Conservation (phyloP, 2,113 vertebrate genomes). For the Drymodes brunneopygia region DNA sequence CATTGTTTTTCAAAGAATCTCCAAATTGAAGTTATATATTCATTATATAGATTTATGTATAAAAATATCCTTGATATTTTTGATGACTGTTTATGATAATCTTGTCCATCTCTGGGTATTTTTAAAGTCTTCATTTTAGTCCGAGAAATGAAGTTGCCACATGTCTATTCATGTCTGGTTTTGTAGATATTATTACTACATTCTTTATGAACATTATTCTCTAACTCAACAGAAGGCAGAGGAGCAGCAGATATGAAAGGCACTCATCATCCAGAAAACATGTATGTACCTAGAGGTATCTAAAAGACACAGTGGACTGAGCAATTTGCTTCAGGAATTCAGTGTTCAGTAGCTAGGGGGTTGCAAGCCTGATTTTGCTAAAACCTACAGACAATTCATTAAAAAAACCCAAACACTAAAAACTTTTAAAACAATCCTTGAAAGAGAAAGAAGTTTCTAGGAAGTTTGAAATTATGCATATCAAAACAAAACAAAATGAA, state of each 20-base stretch:
- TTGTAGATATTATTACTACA: neutral
- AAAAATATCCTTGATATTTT: neutral
- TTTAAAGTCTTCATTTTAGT: neutral
- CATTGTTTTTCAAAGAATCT: neutral
- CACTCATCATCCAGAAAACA: neutral
- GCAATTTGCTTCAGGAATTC: neutral
- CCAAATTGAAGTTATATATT: neutral
- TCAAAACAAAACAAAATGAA: neutral
- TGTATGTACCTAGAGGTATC: neutral
- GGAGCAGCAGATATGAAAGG: neutral
- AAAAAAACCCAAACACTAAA: neutral
- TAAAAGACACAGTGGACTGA: neutral
- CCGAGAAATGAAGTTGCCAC: neutral
- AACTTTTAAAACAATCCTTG: neutral
- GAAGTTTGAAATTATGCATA: neutral
- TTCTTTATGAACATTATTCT: neutral
- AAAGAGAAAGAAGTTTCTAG: neutral
- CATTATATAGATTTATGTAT: neutral
- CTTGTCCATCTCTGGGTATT: neutral
- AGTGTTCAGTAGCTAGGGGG: neutral
- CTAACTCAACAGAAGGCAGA: neutral
- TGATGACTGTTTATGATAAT: neutral
- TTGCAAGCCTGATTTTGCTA: neutral
- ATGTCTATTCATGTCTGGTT: neutral
- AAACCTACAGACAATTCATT: neutral